Evolutionary conservation across 1,140 invertebrate genomes (phyloP).

Genomic region (Conus ventricosus): DNA sequence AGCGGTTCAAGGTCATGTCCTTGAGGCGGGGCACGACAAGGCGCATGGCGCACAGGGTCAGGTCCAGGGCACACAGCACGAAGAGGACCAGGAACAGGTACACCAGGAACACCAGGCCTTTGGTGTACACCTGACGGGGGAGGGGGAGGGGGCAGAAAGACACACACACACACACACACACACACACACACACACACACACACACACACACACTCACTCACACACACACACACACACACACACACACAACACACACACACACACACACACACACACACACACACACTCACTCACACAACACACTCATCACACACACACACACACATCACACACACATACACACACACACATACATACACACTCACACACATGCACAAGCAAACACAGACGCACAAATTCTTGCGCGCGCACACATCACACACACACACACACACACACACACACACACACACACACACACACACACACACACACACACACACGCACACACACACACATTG

Average conservation of each 20-base stretch:
- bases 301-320: too few species aligned
- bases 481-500: neutral
- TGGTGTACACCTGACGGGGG: conserved; percentile 25
- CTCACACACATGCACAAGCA: too few species aligned
- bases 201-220: neutral
- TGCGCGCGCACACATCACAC: conserved; percentile 1
- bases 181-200: conserved; percentile 5
- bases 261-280: too few species aligned
- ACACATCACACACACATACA: too few species aligned
- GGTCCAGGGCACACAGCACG: conserved; percentile 7
- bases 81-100: conserved; percentile 33
- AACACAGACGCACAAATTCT: too few species aligned
- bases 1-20: conserved; percentile 12
- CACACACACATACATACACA: too few species aligned
- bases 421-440: neutral
- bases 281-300: too few species aligned
- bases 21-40: conserved; percentile 10
- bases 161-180: neutral
- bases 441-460: neutral
- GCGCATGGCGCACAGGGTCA: neutral
- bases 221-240: too few species aligned
- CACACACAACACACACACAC: too few species aligned
- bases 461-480: conserved; percentile 5
- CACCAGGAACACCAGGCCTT: conserved; percentile 19
- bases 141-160: too few species aligned